Evolutionary conservation across 2,113 vertebrate genomes (phyloP).

Genomic region (Megaleporinus macrocephalus): DNA sequence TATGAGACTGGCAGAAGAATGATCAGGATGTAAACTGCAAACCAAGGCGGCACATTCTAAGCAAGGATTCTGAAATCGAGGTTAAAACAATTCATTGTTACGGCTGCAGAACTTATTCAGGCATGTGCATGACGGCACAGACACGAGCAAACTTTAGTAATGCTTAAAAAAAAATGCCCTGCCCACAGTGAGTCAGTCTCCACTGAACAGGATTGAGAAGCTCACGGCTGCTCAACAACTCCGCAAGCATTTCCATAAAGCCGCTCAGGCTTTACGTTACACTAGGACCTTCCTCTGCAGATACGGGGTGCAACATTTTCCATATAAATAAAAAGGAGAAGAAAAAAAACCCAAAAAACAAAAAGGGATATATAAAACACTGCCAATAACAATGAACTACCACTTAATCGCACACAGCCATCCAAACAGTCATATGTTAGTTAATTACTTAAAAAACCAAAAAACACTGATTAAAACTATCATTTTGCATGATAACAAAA

Average conservation of each 20-base stretch:
- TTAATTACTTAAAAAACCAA: too few relatives aligned
- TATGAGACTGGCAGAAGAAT: too few relatives aligned
- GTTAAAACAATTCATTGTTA: too few relatives aligned
- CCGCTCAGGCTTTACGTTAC: background rate
- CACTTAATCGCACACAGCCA: background rate
- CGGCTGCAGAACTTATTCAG: slow-evolving; percentile 39
- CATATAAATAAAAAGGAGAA: too few relatives aligned
- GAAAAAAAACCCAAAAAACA: too few relatives aligned
- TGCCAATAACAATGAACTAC: background rate
- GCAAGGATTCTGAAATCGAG: too few relatives aligned
- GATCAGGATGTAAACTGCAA: too few relatives aligned
- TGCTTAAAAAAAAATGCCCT: background rate
- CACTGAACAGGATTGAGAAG: background rate
- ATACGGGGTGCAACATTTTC: background rate
- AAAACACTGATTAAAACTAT: too few relatives aligned
- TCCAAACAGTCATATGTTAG: too few relatives aligned
- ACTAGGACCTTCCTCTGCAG: background rate
- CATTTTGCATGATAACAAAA: too few relatives aligned
- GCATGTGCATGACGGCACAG: slow-evolving; percentile 50
- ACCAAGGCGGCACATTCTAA: too few relatives aligned
- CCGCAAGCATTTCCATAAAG: background rate
- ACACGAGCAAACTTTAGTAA: slow-evolving; percentile 9
- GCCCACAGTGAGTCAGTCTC: slow-evolving; percentile 5
- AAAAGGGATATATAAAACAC: background rate
- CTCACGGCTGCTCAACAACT: background rate